Evolutionary conservation across 2,113 vertebrate genomes (phyloP).

Genomic region (Brachirus orientalis): DNA sequence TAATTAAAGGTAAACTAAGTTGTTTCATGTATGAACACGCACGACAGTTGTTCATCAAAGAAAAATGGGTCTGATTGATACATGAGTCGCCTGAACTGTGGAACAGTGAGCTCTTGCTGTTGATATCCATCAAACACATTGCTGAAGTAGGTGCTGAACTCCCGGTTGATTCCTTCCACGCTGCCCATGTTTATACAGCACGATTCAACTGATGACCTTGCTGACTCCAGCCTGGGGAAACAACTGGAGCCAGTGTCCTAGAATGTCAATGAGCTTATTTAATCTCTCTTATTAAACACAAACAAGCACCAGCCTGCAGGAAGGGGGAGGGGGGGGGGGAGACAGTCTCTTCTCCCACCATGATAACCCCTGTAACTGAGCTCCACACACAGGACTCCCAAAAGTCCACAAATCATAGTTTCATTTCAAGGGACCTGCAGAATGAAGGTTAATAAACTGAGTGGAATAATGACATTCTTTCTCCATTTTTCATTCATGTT

Average conservation of each 20-base stretch:
- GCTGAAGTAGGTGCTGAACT: conserved; percentile 1
- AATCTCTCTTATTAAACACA: conserved; percentile 79
- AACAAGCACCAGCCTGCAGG: conserved; percentile 64
- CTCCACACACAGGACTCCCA: conserved; percentile 22
- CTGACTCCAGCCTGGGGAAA: conserved; percentile 60
- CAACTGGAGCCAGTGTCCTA: conserved; percentile 62
- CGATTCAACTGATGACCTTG: conserved; percentile 54
- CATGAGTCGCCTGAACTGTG: conserved; percentile 36
- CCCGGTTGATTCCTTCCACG: conserved; percentile 23
- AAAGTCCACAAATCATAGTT: conserved; percentile 65
- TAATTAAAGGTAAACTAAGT: conserved; percentile 34
- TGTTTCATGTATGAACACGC: conserved; percentile 30
- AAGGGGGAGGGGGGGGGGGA: neutral
- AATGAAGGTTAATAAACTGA: conserved; percentile 59
- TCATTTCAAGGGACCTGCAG: conserved; percentile 49
- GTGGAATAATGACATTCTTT: conserved; percentile 52
- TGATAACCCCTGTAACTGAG: conserved; percentile 19
- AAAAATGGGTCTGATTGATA: conserved; percentile 26
- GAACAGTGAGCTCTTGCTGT: conserved; percentile 8
- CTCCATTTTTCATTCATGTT: conserved; percentile 39
- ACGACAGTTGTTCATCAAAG: conserved; percentile 14
- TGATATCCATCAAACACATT: conserved; percentile 22
- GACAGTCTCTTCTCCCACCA: conserved; percentile 13
- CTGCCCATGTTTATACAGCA: conserved; percentile 10
- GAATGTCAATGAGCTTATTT: conserved; percentile 82